Percentiles rank a stretch among this genome's conserved stretches.
phyloP scores from a whole-genome alignment of 2,888 invertebrate species.

The Trichopoda pennipes region DNA sequence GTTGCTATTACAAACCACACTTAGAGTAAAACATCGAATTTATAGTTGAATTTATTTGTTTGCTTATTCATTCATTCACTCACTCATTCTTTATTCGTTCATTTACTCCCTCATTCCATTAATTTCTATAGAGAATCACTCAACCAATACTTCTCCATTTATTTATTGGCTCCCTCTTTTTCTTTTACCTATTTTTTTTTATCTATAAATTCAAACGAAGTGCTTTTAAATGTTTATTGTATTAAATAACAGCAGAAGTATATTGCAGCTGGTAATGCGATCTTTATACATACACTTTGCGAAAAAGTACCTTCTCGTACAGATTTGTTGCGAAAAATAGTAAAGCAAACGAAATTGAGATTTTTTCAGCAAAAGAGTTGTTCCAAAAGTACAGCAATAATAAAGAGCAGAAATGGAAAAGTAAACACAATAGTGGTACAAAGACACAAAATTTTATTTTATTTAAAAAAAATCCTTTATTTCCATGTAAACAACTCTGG shows the following conservation, averaged over 20 bases:
- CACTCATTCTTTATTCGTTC: slow-evolving; percentile 27
- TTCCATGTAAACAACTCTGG: too few species aligned
- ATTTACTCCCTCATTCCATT: slow-evolving; percentile 11
- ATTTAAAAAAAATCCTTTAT: too few species aligned
- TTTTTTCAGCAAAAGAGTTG: too few species aligned
- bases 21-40: not conserved
- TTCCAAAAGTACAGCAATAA: too few species aligned
- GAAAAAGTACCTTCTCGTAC: slow-evolving; percentile 7
- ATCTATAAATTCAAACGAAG: not conserved
- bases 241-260: slow-evolving; percentile 37
- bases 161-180: slow-evolving; percentile 42
- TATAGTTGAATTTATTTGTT: slow-evolving; percentile 10
- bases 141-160: slow-evolving; percentile 34
- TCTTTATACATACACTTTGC: slow-evolving; percentile 39
- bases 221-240: slow-evolving; percentile 46
- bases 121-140: slow-evolving; percentile 35
- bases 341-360: too few species aligned
- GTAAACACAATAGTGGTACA: too few species aligned
- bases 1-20: slow-evolving; percentile 11
- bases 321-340: slow-evolving; percentile 19
- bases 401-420: too few species aligned
- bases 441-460: too few species aligned
- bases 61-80: slow-evolving; percentile 28
- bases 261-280: slow-evolving; percentile 46
- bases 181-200: slow-evolving; percentile 6